Evolutionary conservation across 1,140 invertebrate genomes (phyloP), one percentile per base, ranked within the genome.

Genomic region (Belonocnema kinseyi): DNA sequence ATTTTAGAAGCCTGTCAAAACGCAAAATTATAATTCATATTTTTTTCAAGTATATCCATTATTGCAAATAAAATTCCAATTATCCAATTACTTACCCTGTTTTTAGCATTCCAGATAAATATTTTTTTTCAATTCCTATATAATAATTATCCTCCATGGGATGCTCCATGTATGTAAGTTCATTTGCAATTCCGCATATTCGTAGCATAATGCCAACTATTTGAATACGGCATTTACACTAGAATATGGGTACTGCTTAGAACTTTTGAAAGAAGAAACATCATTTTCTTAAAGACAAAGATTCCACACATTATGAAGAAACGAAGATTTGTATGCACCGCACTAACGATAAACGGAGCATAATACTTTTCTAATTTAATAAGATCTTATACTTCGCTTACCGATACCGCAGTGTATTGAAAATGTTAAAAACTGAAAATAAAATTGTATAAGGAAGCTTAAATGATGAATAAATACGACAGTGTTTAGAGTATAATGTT

Each of bases 371-470:
- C 72, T 54, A 58, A 12, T 53, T 21, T 75, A 79, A 33, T 5
- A 88, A 88, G 86, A 78, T 81, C 74, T 89, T 86, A 88, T 81
- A 85, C 86, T 88, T 87, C 81, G 86, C 85, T 89, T 89, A 89
- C 87, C 87, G 86, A 86, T 75, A 78, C 58, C 80, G 76, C 81
- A 79, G 72, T 50, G 52, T 66, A 77, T 11, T 50, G 50, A 72
- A 73, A 8, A 21, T 12, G 11, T 70, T 3, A 33, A 70, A 7
- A 17, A 8, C 53, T 56, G 53, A 17, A 56, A 56, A 17, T 56
- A 4, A 19, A 17, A 17, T n/a, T 56, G 7, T 19, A n/a, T n/a
- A 17, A 19, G 1, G n/a, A 56, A 19, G 26, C 26, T 33, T 33
- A 33, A 33, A 33, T 33, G 3, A 56, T 2, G 19, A 56, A 17